Conservation (phyloP, 2,888 invertebrate species). For the Apodemia hepburni region DNA sequence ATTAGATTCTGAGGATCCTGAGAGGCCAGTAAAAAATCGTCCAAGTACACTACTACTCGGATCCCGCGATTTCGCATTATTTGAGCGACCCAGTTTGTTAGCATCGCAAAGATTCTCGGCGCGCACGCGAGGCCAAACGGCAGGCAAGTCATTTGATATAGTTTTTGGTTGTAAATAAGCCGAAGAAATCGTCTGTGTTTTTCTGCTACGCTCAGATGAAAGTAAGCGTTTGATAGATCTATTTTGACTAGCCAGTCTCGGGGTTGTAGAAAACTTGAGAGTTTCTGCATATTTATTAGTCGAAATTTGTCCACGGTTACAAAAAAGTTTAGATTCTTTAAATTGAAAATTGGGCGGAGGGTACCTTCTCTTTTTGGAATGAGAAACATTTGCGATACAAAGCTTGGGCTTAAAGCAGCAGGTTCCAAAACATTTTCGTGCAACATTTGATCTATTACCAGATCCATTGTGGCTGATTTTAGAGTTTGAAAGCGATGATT, state of each 20-base stretch:
- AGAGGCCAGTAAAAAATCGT: conserved; percentile 13
- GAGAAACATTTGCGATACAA: conserved; percentile 25
- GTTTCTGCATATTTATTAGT: conserved; percentile 22
- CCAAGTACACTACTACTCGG: conserved; percentile 8
- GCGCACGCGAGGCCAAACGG: conserved; percentile 15
- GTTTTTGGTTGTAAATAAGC: conserved; percentile 19
- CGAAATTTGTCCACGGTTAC: conserved; percentile 25
- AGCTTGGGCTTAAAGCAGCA: conserved; percentile 17
- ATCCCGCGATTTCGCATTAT: conserved; percentile 1
- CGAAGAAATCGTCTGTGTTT: conserved; percentile 25
- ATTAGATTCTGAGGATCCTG: neutral
- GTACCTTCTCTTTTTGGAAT: conserved; percentile 22
- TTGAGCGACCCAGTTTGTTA: conserved; percentile 17
- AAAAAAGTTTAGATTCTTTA: conserved; percentile 26
- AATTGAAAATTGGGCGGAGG: conserved; percentile 26
- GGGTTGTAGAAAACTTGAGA: conserved; percentile 25
- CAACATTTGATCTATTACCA: conserved; percentile 19
- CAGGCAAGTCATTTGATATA: conserved; percentile 14
- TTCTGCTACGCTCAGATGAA: conserved; percentile 23
- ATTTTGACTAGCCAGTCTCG: conserved; percentile 30
- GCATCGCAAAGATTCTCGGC: conserved; percentile 8
- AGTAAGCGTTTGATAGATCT: conserved; percentile 29
- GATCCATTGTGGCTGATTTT: conserved; percentile 16
- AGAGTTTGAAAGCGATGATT: conserved; percentile 17
- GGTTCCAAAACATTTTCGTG: conserved; percentile 21